Evolutionary conservation across 2,888 invertebrate genomes (phyloP).

Genomic region (Sicus ferrugineus): DNA sequence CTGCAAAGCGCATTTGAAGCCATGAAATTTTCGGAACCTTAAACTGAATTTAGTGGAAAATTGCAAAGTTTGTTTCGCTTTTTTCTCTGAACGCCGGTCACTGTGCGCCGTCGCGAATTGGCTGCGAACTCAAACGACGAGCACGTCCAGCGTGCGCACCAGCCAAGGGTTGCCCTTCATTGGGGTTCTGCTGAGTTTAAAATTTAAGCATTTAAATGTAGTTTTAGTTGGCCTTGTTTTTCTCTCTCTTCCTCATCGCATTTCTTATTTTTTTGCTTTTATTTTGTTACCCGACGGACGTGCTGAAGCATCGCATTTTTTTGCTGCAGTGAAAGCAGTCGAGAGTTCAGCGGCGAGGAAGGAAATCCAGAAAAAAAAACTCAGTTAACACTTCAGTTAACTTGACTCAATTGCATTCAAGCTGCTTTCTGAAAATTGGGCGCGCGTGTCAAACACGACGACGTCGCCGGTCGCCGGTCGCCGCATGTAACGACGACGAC

Average conservation of each 20-base stretch:
- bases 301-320: conserved; percentile 12
- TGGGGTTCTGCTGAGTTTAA: background rate
- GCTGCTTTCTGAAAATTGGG: background rate
- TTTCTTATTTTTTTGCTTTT: background rate
- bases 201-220: background rate
- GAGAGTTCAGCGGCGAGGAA: background rate
- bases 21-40: no score
- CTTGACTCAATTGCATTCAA: background rate
- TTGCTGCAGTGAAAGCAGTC: conserved; percentile 10
- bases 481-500: no score
- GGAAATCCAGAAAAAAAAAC: background rate
- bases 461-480: no score
- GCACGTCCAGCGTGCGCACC: background rate
- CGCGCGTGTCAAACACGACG: background rate
- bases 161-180: background rate
- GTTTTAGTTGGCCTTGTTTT: background rate
- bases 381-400: conserved; percentile 9
- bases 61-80: no score
- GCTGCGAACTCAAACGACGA: background rate
- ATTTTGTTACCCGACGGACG: background rate
- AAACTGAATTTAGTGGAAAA: no score
- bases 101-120: no score
- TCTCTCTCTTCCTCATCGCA: background rate
- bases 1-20: no score
- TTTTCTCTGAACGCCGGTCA: no score